Evolutionary conservation across 2,797 vertebrate species (phyloP).

Genomic region (Sphenopsis melanotis): DNA sequence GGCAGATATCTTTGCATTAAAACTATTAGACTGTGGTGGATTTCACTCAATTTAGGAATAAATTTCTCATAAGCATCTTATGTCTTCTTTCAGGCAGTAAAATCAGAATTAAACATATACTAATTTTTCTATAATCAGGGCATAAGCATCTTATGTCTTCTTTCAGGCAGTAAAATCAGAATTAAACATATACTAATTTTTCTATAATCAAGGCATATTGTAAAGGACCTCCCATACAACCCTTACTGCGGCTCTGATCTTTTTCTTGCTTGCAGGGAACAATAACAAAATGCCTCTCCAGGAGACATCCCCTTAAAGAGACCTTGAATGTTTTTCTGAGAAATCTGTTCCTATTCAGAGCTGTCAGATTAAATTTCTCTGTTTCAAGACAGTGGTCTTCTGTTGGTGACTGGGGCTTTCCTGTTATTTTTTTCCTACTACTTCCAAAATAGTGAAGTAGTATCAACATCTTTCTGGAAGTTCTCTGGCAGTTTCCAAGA

Average conservation of each 20-base stretch:
- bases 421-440: background rate
- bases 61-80: background rate
- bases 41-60: background rate
- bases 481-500: background rate
- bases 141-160: background rate
- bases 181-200: background rate
- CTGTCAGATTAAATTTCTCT: background rate
- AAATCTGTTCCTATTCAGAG: background rate
- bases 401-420: background rate
- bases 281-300: background rate
- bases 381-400: background rate
- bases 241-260: background rate
- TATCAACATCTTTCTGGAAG: background rate
- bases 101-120: background rate
- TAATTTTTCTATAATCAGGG: background rate
- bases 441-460: background rate
- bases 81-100: slow-evolving; percentile 3
- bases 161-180: background rate
- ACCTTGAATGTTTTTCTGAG: background rate
- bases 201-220: background rate
- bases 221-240: background rate
- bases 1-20: background rate
- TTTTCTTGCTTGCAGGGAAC: background rate
- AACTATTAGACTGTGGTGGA: background rate
- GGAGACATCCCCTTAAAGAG: background rate